phyloP scores from a whole-genome alignment of 2,113 vertebrate species.

The Struthidea cinerea region DNA sequence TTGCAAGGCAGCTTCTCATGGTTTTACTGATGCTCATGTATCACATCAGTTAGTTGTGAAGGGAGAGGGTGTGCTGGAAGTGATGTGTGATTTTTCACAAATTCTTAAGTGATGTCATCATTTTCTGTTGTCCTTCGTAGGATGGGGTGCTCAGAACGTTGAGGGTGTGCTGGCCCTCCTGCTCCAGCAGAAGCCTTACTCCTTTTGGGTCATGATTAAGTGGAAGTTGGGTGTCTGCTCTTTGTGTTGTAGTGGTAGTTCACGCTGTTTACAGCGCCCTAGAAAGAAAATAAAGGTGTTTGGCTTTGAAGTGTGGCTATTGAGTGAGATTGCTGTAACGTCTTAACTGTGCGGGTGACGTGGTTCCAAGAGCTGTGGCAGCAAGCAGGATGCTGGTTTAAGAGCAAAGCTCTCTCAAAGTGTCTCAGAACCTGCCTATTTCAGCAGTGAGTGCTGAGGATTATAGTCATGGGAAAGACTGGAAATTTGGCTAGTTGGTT shows the following conservation, averaged over 20 bases:
- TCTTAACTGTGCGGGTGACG: accelerated
- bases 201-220: neutral
- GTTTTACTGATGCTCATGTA: neutral
- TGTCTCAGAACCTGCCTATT: neutral
- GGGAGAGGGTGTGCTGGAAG: neutral
- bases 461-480: neutral
- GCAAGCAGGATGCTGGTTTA: neutral
- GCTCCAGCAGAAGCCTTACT: neutral
- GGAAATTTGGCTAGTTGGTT: neutral
- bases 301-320: neutral
- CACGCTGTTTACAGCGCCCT: neutral
- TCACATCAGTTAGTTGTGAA: neutral
- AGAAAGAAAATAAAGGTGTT: neutral
- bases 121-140: neutral
- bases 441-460: neutral
- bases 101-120: neutral
- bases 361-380: neutral
- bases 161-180: neutral
- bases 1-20: neutral
- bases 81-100: neutral
- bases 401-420: neutral
- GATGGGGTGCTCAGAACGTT: accelerated
- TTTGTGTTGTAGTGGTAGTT: neutral
- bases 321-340: neutral
- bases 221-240: neutral